Evolutionary conservation across 2,113 vertebrate species (phyloP), one percentile per base, ranked within the genome.

Genomic region (Micromys minutus): DNA sequence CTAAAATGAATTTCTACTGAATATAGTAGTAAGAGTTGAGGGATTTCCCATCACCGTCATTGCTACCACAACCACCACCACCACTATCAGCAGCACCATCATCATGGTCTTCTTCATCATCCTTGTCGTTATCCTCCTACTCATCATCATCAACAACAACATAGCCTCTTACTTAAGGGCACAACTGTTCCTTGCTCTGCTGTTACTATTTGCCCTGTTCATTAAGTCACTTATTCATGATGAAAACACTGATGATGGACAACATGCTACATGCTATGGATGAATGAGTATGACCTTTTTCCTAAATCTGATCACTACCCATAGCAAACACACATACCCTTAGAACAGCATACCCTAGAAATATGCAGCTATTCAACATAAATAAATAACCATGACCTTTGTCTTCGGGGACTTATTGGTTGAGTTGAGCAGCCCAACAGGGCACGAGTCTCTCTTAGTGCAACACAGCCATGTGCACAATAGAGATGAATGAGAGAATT

Each of bases 401-500:
- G 39, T 39, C 11, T 90, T 87, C 12, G 55, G 42, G 65, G 63
- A 3, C 6, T 69, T 81, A 76, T 31, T 9, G 29, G 45, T 85
- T 65, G 47, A n/a, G 34, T 4, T 31, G 88, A 52, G 15, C 21
- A 81, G 45, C 50, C 1, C 57, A 77, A 17, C 2, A 26, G 2
- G 45, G 7, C 1, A 0, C 45, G 6, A 13, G 19, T 3, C 52
- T 57, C 63, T 42, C 29, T 29, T 42, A 45, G 5, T 4, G 1
- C 0, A 22, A 50, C 3, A 3, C 0, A 1, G 1, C 61, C 79
- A 52, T 1, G 10, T 61, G 26, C 17, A 2, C 26, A 50, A 67
- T 7, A 45, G 34, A 93, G 74, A 55, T 0, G 29, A 36, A n/a
- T 22, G 15, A 22, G 34, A 81, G 47, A 81, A 52, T 0, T 39